Base-by-base conservation (phyloP, 2,797 vertebrate genomes). In the Buphagus erythrorhynchus region DNA sequence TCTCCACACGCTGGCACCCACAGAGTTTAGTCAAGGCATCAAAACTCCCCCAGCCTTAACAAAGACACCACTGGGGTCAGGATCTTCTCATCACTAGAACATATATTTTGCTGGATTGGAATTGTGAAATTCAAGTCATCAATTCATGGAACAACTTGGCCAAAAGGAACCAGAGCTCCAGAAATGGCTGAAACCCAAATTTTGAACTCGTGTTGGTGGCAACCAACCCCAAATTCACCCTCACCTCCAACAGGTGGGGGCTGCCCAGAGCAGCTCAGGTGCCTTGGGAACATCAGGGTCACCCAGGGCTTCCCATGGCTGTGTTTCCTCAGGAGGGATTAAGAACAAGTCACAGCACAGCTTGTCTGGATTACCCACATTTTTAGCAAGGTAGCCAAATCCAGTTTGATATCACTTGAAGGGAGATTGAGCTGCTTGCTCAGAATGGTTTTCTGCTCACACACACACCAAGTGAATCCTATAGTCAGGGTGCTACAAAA, bases 1-100 rank as follows among this genome's bases (percentile, higher is more conserved):
- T 33, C 46, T 52, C 26, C 38, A 2, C 3, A 1, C 0, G 0
- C 38, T 8, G 1, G 4, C 1, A 52, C 16, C 10, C 46, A 1
- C 1, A 5, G 29, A n/a, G 13, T 16, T 55, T 29, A 19, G 19
- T 31, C 25, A 38, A 42, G n/a, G n/a, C 42, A 16, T 31, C 16
- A 31, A 51, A 55, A 57, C 22, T 51, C 69, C 17, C 13, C 54
- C 38, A 69, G 46, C 40, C 38, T 61, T 21, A 33, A 33, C 5
- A 20, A 36, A 40, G 10, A 36, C 21, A 31, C 21, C 33, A 13
- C 12, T 9, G 31, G 38, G 14, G 38, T 80, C 20, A 29, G 25
- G 19, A 11, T 36, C 42, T 55, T 57, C 65, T 45, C 57, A 10
- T 17, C 26, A 35, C 15, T 5, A 33, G n/a, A 19, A 48, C 4